Percentiles rank a stretch among this genome's conserved stretches.
phyloP scores from a whole-genome alignment of 2,888 invertebrate genomes.

The Tiliacea citrago region DNA sequence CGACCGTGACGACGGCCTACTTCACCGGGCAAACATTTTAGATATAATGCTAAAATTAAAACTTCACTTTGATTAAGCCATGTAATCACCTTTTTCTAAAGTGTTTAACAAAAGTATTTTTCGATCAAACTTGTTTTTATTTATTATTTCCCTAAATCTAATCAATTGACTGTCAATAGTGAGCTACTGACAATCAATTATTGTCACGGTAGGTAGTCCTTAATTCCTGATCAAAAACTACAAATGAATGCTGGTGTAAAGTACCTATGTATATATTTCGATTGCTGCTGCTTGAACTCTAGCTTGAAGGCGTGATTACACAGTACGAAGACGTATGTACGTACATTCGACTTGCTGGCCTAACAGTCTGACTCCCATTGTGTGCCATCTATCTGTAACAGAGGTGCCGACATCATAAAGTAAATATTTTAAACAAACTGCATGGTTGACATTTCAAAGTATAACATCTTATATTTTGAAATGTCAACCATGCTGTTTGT shows the following conservation, averaged over 20 bases:
- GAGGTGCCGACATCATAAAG: no score
- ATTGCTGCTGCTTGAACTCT: not conserved
- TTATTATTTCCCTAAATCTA: conserved; percentile 20
- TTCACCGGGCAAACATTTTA: conserved; percentile 50
- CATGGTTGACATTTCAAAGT: no score
- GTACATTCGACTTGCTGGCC: no score
- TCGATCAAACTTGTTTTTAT: conserved; percentile 66
- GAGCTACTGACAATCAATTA: not conserved
- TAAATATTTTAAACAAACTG: no score
- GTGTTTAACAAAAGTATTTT: conserved; percentile 81
- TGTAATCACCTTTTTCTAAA: conserved; percentile 79
- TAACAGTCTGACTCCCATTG: not conserved
- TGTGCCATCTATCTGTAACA: not conserved
- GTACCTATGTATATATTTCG: not conserved
- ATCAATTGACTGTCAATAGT: no score
- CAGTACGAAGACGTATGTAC: no score
- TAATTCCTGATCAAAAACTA: not conserved
- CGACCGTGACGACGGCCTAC: conserved; percentile 22
- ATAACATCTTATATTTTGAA: no score
- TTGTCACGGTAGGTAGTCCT: not conserved
- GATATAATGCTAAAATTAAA: conserved; percentile 69
- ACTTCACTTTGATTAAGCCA: conserved; percentile 73
- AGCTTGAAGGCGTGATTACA: not conserved
- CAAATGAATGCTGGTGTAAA: not conserved
- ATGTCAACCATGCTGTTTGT: no score